Percentiles rank a stretch among this genome's conserved stretches.
These are phyloP conservation scores for Drosophila seguyi DNA, from an alignment of 1,140 invertebrate species.

Conservation along the genomic window DNA sequence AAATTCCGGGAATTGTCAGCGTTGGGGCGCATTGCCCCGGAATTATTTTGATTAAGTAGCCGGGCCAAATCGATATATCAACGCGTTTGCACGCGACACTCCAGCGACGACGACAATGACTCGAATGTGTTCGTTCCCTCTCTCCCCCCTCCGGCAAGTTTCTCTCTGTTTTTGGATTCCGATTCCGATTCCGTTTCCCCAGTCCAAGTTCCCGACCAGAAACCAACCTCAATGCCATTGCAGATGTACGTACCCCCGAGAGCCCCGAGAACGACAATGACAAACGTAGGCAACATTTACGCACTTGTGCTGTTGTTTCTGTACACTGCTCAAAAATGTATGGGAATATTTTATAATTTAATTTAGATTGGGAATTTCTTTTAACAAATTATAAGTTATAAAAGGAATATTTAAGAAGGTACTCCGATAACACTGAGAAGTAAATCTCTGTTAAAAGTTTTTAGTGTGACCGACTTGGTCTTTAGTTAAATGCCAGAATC, in stretches of 20 bases:
- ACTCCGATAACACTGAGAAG: no score
- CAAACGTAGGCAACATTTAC: constrained; percentile 47
- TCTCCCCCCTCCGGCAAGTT: no score
- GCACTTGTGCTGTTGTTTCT: constrained; percentile 28
- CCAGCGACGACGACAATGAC: constrained; percentile 26
- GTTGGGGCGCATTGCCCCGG: constrained; percentile 39
- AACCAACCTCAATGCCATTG: constrained; percentile 33
- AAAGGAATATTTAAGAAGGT: no score
- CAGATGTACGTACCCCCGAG: constrained; percentile 25
- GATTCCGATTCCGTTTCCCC: constrained; percentile 15
- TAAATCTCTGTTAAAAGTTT: background rate
- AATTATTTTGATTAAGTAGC: constrained; percentile 80
- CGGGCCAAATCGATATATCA: constrained; percentile 75
- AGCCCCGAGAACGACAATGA: constrained; percentile 33
- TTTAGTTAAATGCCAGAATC: background rate
- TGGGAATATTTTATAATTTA: background rate
- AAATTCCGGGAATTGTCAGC: constrained; percentile 72
- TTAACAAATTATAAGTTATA: no score
- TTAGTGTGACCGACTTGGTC: background rate
- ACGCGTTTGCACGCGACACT: constrained; percentile 66
- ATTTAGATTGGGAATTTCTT: no score
- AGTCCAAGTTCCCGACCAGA: constrained; percentile 22
- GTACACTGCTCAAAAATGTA: background rate
- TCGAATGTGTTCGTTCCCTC: background rate
- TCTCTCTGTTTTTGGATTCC: constrained; percentile 2